Conservation (phyloP, 2,888 invertebrate species). For the Malthinus flaveolus region DNA sequence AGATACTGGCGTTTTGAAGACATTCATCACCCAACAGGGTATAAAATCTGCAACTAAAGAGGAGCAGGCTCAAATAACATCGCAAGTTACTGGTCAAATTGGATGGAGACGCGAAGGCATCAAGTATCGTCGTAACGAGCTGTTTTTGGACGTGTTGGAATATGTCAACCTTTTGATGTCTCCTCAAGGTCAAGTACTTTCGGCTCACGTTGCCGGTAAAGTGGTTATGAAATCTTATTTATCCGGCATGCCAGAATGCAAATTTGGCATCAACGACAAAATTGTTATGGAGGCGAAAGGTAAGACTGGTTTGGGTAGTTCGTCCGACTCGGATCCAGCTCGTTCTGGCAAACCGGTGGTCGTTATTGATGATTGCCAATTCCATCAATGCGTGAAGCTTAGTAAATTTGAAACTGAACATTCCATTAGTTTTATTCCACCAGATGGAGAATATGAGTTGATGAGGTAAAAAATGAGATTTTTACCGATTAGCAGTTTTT, state of each 20-base stretch:
- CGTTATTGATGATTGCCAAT: constrained; percentile 99
- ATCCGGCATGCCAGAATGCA: constrained; percentile 99
- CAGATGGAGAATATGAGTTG: constrained; percentile 99
- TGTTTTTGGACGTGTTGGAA: constrained; percentile 98
- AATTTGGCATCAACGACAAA: constrained; percentile 99
- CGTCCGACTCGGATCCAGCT: constrained; percentile 72
- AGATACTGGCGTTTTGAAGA: constrained; percentile 98
- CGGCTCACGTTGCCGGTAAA: constrained; percentile 98
- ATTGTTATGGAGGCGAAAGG: constrained; percentile 97
- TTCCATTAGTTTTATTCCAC: constrained; percentile 99
- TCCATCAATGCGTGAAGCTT: constrained; percentile 99
- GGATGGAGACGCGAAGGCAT: constrained; percentile 99
- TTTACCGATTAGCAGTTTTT: constrained; percentile 7
- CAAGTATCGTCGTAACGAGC: constrained; percentile 96
- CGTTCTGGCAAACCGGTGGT: constrained; percentile 97
- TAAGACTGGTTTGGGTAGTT: constrained; percentile 70
- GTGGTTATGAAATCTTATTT: constrained; percentile 99
- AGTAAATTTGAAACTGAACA: constrained; percentile 99
- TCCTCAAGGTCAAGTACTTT: constrained; percentile 97
- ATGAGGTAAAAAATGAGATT: constrained; percentile 74
- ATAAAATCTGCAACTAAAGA: constrained; percentile 99
- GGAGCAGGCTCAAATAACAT: constrained; percentile 99
- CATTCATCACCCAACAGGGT: constrained; percentile 99
- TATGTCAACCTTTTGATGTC: constrained; percentile 99
- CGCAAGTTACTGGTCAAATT: constrained; percentile 95